Base-by-base conservation (phyloP, 2,888 invertebrate species). In the Stenodema calcarata region DNA sequence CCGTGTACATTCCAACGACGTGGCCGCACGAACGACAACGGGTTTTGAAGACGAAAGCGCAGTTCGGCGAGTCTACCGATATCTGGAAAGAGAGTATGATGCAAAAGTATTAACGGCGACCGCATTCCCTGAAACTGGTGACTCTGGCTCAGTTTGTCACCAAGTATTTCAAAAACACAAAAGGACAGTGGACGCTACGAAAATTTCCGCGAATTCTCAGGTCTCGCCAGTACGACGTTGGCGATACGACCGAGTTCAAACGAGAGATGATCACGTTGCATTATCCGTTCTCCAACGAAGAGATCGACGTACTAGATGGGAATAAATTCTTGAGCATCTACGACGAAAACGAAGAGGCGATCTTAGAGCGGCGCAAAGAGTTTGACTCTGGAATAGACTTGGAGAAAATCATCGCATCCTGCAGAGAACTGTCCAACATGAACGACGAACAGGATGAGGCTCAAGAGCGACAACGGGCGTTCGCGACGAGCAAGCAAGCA, bases 1-100 rank as follows among this genome's bases (percentile, higher is more conserved):
- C 18, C 35, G 28, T 41, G 47, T 87, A 85, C 81, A 87, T 88
- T 73, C 88, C 88, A n/a, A 88, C 80, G 23, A 80, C 80, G 18
- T 80, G 80, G 80, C 80, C 54, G 18, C 79, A 89, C 69, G 91
- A 92, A 88, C 89, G 92, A 81, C 90, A 90, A 70, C 88, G 90
- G 86, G 90, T 90, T 81, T 89, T 87, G 88, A 91, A 89, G 90
- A 90, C 89, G 88, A 89, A 27, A 23, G 18, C 27, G 23, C 80
- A 80, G 62, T 28, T 80, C 54, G 50, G 27, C 87, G 89, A 91
- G 89, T 90, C 89, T 90, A 91, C 90, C 89, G 89, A 92, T 86
- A 89, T 92, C 42, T 91, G 91, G 91, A 54, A 54, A 54, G 54
- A 80, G 47, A 80, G 62, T 28, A 80, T 80, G 50, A 54, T 80